Evolutionary conservation across 2,797 vertebrate genomes (phyloP), one percentile per base, ranked within the genome.

Genomic region (Macroramphosus scolopax): DNA sequence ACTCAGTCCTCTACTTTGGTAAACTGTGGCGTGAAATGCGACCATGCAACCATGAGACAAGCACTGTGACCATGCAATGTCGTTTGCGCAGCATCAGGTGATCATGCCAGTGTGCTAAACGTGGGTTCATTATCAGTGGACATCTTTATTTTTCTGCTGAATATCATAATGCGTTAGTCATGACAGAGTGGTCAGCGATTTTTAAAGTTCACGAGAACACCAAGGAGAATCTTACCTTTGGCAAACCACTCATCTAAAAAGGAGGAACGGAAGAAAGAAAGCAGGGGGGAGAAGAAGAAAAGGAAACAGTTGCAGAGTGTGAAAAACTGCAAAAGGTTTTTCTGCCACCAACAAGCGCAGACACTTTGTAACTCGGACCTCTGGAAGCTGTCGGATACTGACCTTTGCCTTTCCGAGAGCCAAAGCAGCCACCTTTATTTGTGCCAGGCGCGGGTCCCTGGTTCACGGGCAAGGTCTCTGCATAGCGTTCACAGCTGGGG

Each of bases 361-460:
- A 59, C 48, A 35, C 39, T 47, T 30, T 5, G 18, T 5, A 48
- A 32, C 11, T 16, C 16, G 4, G 8, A 44, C 18, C 14, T 45
- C 15, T 1, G 5, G 38, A 7, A 29, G 24, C 9, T 12, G 37
- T 39, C 11, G 0, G 5, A 72, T 14, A 80, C 84, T 47, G 48
- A 98, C 96, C 96, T 98, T 98, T 98, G 71, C 95, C 93, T 41
- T 97, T 97, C 85, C 94, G 93, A 50, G 93, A 91, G 57, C 95
- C 94, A 7, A 99, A 99, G 78, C 96, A 98, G 78, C 95, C 94
- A 0, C 93, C 94, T 15, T 95, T 94, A 2, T 92, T 93, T 14
- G 91, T 87, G 5, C 68, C 31, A 2, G 89, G 53, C 14, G 68
- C 25, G 0, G 84, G 68, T 11, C 86, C 86, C 47, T 89, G 89